A percentile compares a stretch with the other conserved stretches of the same genome.
These are phyloP conservation scores for Bolinopsis microptera DNA, from an alignment of 37 sponge, comb jelly and placozoan species.

Conservation along the genomic window DNA sequence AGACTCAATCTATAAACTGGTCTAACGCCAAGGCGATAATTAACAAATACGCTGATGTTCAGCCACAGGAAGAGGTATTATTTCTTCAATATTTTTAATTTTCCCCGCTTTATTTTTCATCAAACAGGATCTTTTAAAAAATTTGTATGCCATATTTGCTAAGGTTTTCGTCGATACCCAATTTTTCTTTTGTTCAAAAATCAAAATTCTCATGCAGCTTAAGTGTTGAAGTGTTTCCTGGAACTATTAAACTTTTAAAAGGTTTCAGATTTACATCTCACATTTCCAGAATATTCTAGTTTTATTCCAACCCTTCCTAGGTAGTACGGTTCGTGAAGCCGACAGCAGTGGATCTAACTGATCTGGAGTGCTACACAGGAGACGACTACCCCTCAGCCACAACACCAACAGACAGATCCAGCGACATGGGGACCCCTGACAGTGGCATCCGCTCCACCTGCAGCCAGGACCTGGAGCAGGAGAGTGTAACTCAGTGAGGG, in stretches of 20 bases:
- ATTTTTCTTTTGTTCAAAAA: too few species aligned
- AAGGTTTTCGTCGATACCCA: too few species aligned
- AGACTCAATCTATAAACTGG: slow-evolving; percentile 24
- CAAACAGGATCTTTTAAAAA: neutral
- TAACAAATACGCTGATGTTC: neutral
- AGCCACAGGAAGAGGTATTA: slow-evolving; percentile 3
- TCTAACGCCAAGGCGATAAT: slow-evolving; percentile 14
- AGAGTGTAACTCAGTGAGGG: too few species aligned
- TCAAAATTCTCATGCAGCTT: too few species aligned
- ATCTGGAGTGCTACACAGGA: neutral
- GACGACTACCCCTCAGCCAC: neutral
- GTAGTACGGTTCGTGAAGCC: slow-evolving; percentile 20
- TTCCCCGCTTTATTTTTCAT: neutral
- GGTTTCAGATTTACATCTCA: too few species aligned
- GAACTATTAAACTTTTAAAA: too few species aligned
- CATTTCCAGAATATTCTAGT: too few species aligned
- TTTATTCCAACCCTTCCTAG: neutral
- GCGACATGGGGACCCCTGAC: neutral
- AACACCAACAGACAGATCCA: neutral
- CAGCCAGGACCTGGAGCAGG: neutral
- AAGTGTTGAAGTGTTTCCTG: too few species aligned
- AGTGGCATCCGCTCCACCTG: neutral
- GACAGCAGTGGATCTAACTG: slow-evolving; percentile 18
- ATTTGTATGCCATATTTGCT: too few species aligned
- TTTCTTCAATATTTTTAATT: neutral